A percentile compares a stretch with the other conserved stretches of the same genome.
These are phyloP conservation scores for Pediacus dermestoides DNA, from an alignment of 2,888 invertebrate species.

Conservation along the genomic window DNA sequence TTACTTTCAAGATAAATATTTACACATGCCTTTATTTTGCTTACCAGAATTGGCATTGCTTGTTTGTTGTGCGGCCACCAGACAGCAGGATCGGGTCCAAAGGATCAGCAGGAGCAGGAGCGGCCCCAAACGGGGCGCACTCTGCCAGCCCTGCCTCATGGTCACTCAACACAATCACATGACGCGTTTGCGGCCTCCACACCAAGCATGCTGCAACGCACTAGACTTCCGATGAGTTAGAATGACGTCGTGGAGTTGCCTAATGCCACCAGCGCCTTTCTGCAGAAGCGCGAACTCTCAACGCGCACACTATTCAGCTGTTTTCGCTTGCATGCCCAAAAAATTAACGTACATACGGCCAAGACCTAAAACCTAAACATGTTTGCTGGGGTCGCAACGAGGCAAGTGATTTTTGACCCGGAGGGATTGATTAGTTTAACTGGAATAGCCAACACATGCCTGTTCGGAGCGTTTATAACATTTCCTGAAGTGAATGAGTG, in stretches of 20 bases:
- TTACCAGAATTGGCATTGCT: constrained; percentile 6
- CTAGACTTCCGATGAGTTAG: constrained; percentile 25
- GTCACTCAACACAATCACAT: constrained; percentile 44
- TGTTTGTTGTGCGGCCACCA: constrained; percentile 3
- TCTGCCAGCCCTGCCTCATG: constrained; percentile 43
- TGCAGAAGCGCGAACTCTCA: constrained; percentile 24
- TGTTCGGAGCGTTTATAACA: too few relatives aligned
- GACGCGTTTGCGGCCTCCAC: constrained; percentile 18
- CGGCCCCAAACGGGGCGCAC: constrained; percentile 39
- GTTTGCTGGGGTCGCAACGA: too few relatives aligned
- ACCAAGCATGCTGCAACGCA: constrained; percentile 21
- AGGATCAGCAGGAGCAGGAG: constrained; percentile 41
- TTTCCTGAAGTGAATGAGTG: too few relatives aligned
- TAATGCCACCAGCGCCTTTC: constrained; percentile 16
- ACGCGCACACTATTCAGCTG: constrained; percentile 19
- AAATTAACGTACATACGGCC: too few relatives aligned
- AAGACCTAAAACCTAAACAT: too few relatives aligned
- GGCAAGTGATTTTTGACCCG: too few relatives aligned
- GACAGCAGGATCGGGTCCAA: constrained; percentile 29
- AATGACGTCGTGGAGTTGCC: constrained; percentile 15
- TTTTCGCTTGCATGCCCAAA: too few relatives aligned
- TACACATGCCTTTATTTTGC: too few relatives aligned
- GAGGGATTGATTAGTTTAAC: too few relatives aligned
- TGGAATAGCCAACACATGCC: too few relatives aligned
- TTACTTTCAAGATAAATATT: too few relatives aligned